Conservation (phyloP, 2,113 vertebrate genomes). For the Monopterus albus region DNA sequence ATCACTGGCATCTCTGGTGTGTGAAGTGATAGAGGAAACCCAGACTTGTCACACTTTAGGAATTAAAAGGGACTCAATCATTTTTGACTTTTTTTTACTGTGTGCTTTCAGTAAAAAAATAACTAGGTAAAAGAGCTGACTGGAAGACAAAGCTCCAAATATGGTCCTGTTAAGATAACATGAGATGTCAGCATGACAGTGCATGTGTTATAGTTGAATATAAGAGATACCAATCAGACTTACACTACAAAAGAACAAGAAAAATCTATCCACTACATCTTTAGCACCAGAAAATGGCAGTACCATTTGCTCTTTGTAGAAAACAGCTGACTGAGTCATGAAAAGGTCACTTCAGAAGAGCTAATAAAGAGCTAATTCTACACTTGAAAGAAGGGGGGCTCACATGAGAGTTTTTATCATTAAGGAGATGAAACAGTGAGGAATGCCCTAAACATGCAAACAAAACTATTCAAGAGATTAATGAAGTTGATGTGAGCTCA, state of each 20-base stretch:
- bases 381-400: constrained; percentile 32
- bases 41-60: too few species aligned
- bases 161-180: too few species aligned
- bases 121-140: too few species aligned
- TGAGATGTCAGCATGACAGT: constrained; percentile 4
- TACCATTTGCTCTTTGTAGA: constrained; percentile 39
- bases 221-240: constrained; percentile 36
- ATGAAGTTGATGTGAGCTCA: constrained; percentile 19
- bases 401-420: constrained; percentile 40
- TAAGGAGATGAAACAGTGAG: constrained; percentile 24
- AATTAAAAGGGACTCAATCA: too few species aligned
- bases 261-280: constrained; percentile 26
- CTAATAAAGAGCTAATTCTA: constrained; percentile 36
- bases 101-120: too few species aligned
- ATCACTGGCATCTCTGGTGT: too few species aligned
- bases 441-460: constrained; percentile 14
- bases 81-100: too few species aligned
- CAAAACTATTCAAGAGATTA: constrained; percentile 36
- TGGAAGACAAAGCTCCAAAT: too few species aligned
- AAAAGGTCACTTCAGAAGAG: constrained; percentile 54
- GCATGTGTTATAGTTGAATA: neutral
- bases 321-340: constrained; percentile 39
- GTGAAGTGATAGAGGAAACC: too few species aligned
- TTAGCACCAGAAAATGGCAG: constrained; percentile 28
- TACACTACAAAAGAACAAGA: constrained; percentile 28